A percentile compares a stretch with the other conserved stretches of the same genome.
These are phyloP conservation scores for Bubo blakistoni DNA, from an alignment of 2,113 vertebrate genomes.

Conservation along the genomic window DNA sequence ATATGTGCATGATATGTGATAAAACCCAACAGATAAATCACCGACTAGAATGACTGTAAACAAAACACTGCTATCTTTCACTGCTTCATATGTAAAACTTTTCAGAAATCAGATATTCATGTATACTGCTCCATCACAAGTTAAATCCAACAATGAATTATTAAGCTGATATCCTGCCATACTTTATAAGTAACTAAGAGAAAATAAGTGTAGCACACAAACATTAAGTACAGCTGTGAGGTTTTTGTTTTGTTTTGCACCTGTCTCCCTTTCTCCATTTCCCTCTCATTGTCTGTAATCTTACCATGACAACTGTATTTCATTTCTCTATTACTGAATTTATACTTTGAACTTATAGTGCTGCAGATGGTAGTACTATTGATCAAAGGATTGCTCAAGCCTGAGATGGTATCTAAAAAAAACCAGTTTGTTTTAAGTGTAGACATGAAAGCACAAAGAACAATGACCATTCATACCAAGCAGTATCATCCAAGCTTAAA, in stretches of 20 bases:
- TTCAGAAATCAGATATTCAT: neutral
- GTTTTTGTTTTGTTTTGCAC: neutral
- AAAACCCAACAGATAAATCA: neutral
- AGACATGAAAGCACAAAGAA: neutral
- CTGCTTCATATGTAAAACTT: neutral
- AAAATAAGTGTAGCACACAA: neutral
- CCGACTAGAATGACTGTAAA: neutral
- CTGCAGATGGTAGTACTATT: neutral
- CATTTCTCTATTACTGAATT: constrained; percentile 22
- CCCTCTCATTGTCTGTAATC: neutral
- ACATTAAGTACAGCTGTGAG: neutral
- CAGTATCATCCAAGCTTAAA: neutral
- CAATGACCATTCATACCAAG: neutral
- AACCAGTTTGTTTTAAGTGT: neutral
- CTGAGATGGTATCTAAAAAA: neutral
- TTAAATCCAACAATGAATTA: neutral
- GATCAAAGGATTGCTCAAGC: constrained; percentile 32
- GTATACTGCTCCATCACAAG: neutral
- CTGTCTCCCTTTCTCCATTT: neutral
- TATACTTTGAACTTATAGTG: constrained; percentile 26
- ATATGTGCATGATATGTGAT: neutral
- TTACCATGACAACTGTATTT: neutral
- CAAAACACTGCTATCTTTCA: neutral
- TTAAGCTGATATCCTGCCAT: neutral
- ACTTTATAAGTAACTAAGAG: neutral